phyloP scores from a whole-genome alignment of 2,797 vertebrate species.

The Parauchenoglanis punctatus region DNA sequence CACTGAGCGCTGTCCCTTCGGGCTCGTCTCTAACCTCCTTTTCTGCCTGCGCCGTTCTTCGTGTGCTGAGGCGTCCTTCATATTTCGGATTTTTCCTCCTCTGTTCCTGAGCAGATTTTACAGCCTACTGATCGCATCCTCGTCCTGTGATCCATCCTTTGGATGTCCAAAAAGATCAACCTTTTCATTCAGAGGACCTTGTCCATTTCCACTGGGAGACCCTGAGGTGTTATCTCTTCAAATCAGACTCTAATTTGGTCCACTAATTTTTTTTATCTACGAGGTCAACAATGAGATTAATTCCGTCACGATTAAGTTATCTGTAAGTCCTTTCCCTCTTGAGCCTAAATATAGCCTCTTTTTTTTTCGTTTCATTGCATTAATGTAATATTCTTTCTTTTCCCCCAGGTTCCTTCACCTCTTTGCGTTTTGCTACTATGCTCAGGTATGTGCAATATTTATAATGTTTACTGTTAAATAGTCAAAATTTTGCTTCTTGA shows the following conservation, averaged over 20 bases:
- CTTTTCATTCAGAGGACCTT: conserved; percentile 38
- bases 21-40: conserved; percentile 9
- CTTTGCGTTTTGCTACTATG: conserved; percentile 90
- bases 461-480: not conserved
- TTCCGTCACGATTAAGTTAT: conserved; percentile 74
- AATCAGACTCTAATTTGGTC: conserved; percentile 39
- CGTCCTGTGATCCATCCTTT: conserved; percentile 43
- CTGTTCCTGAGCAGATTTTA: conserved; percentile 34
- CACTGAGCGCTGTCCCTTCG: conserved; percentile 34
- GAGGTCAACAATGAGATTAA: conserved; percentile 72
- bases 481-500: not conserved
- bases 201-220: conserved; percentile 40
- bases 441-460: conserved; percentile 84
- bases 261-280: conserved; percentile 29
- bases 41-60: conserved; percentile 35
- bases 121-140: conserved; percentile 33
- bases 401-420: conserved; percentile 88
- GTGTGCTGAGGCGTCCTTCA: conserved; percentile 19
- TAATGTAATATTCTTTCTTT: conserved; percentile 44
- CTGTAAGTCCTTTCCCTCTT: conserved; percentile 70
- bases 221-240: conserved; percentile 27
- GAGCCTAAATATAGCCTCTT: conserved; percentile 15
- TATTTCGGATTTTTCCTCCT: conserved; percentile 36
- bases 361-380: not conserved
- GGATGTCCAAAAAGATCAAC: conserved; percentile 37